These are phyloP conservation scores for Macrobrachium nipponense DNA, from an alignment of 1,140 invertebrate genomes.

Conservation along the genomic window DNA sequence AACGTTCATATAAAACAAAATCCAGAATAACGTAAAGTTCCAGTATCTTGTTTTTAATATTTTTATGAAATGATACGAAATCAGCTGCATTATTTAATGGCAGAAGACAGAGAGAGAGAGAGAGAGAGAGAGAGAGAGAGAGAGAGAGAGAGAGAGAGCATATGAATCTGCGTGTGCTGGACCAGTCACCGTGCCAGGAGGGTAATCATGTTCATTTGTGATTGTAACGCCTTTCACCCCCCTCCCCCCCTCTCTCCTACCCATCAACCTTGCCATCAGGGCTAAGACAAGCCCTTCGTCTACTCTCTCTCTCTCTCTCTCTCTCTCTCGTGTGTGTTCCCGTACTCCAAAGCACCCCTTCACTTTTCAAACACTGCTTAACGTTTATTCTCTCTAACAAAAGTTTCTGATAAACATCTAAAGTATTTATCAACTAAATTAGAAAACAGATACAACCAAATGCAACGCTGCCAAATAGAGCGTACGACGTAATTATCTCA, in stretches of 20 bases:
- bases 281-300: neutral
- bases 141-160: conserved; percentile 8
- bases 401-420: too few relatives aligned
- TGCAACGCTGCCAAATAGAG: too few relatives aligned
- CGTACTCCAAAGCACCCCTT: too few relatives aligned
- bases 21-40: too few relatives aligned
- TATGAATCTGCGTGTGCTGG: neutral
- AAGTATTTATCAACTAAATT: too few relatives aligned
- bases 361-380: too few relatives aligned
- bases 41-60: neutral
- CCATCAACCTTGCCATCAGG: neutral
- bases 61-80: neutral
- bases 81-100: neutral
- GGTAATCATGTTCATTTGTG: neutral
- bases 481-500: too few relatives aligned
- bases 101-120: neutral
- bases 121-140: conserved; percentile 18
- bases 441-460: too few relatives aligned
- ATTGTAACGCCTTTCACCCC: neutral
- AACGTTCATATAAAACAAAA: too few relatives aligned
- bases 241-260: neutral
- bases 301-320: neutral
- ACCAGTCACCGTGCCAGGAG: neutral
- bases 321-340: too few relatives aligned
- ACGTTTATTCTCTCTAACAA: too few relatives aligned